Conservation (phyloP, 2,113 vertebrate genomes). For the Hippoglossus stenolepis region DNA sequence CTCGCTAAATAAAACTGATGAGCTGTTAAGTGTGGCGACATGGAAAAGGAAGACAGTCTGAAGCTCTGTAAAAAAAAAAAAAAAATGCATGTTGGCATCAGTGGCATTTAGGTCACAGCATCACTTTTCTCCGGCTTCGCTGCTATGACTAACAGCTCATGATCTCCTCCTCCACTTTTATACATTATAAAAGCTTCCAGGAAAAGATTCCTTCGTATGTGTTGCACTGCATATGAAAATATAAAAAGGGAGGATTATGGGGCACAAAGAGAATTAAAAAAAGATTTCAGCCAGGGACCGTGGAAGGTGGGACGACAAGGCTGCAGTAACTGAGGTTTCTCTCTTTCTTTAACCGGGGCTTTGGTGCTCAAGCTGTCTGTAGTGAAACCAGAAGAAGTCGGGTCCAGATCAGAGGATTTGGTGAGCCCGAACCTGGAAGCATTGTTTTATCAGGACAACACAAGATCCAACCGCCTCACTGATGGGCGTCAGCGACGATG, state of each 20-base stretch:
- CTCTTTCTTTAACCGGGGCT: slow-evolving; percentile 3
- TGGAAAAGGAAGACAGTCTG: slow-evolving; percentile 52
- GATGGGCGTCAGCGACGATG: slow-evolving; percentile 51
- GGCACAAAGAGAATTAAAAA: slow-evolving; percentile 1
- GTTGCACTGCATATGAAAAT: slow-evolving; percentile 38
- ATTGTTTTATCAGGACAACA: slow-evolving; percentile 48
- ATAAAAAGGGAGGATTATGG: slow-evolving; percentile 12
- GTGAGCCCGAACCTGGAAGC: slow-evolving; percentile 32
- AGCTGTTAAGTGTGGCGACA: slow-evolving; percentile 57
- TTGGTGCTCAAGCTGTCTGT: slow-evolving; percentile 25
- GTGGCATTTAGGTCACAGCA: slow-evolving; percentile 68
- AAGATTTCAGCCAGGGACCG: slow-evolving; percentile 16
- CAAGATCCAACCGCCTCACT: slow-evolving; percentile 38
- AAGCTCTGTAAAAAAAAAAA: slow-evolving; percentile 22
- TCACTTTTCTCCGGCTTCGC: slow-evolving; percentile 37
- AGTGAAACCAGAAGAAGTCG: background rate
- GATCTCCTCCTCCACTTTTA: slow-evolving; percentile 48
- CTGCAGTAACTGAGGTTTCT: slow-evolving; percentile 8
- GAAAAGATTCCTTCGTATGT: slow-evolving; percentile 52
- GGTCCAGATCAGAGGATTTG: slow-evolving; percentile 32
- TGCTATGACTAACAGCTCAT: slow-evolving; percentile 48
- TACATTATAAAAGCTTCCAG: slow-evolving; percentile 47
- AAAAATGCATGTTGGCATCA: slow-evolving; percentile 49
- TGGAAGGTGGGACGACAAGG: slow-evolving; percentile 28
- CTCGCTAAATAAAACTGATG: slow-evolving; percentile 51